Evolutionary conservation across 2,797 vertebrate genomes (phyloP), one percentile per base, ranked within the genome.

Genomic region (Dallia pectoralis): DNA sequence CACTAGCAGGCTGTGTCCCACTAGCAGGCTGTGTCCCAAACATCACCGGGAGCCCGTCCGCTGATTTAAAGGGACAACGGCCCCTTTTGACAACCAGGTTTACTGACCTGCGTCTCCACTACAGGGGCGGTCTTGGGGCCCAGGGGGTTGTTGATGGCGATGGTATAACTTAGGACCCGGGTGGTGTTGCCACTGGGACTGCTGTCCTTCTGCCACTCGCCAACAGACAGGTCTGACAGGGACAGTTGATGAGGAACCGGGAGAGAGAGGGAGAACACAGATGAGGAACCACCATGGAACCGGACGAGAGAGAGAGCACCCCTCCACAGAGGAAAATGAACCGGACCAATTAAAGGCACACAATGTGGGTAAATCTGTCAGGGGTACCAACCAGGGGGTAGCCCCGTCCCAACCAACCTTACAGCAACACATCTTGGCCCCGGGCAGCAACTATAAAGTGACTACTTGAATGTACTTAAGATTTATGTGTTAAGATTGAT

Each of bases 71-170:
- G 1, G 7, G 49, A 53, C 49, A 53, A 4, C 49, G n/a, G 49
- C 49, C 7, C 9, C 19, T 6, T 7, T 19, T 53, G 2, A 22
- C 18, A 8, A n/a, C 7, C 9, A 2, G 51, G 14, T 3, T 12
- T 44, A 64, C 51, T 7, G 56, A 63, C n/a, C 29, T 33, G 48
- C 0, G 95, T 97, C 86, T 97, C 96, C 75, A 96, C 93, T 74
- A 95, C 96, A 0, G 95, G 93, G 40, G 96, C 96, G 0, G 93
- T 95, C 85, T 96, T 97, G 69, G 96, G 96, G 53, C 96, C 95
- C 59, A 97, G 90, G 0, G 96, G 96, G 89, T 97, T 97, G 93
- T 92, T 96, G 89, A 97, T 95, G 74, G 95, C 93, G 65, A 97
- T 96, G 82, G 95, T 96, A 85, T 97, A 97, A 61, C 94, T 94